A percentile compares a stretch with the other conserved stretches of the same genome.
phyloP scores from a whole-genome alignment of 2,888 invertebrate genomes.

The Eulithis prunata region DNA sequence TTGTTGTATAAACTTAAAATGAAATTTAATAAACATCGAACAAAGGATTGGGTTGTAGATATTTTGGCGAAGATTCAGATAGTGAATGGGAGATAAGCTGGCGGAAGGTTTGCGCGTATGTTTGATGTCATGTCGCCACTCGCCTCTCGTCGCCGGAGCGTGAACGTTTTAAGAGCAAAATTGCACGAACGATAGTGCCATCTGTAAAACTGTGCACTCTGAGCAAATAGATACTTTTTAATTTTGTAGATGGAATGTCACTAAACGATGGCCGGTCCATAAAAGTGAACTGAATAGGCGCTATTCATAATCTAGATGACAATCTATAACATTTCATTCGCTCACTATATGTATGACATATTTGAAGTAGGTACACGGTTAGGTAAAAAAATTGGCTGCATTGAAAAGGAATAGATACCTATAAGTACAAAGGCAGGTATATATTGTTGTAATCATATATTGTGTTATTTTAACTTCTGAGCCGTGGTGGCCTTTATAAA shows the following conservation, averaged over 20 bases:
- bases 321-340: conserved; percentile 27
- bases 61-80: conserved; percentile 74
- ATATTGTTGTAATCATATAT: too few species aligned
- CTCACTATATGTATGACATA: neutral
- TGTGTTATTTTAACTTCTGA: too few species aligned
- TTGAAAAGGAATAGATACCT: too few species aligned
- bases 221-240: conserved; percentile 78
- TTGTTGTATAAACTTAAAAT: conserved; percentile 83
- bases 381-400: neutral
- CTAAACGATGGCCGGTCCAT: conserved; percentile 50
- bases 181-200: conserved; percentile 77
- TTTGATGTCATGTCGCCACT: conserved; percentile 79
- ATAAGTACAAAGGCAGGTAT: too few species aligned
- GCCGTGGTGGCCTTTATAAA: too few species aligned
- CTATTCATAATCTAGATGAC: conserved; percentile 36
- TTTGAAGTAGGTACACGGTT: neutral
- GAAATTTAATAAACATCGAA: conserved; percentile 83
- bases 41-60: conserved; percentile 76
- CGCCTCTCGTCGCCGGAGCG: conserved; percentile 79
- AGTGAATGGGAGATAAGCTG: conserved; percentile 82
- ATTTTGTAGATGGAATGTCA: conserved; percentile 80
- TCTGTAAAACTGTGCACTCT: conserved; percentile 76
- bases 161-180: conserved; percentile 79
- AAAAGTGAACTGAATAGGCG: conserved; percentile 47
- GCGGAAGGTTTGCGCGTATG: conserved; percentile 81